These are phyloP conservation scores for Phytoseiulus persimilis DNA, from an alignment of 2,888 invertebrate species.

Conservation along the genomic window DNA sequence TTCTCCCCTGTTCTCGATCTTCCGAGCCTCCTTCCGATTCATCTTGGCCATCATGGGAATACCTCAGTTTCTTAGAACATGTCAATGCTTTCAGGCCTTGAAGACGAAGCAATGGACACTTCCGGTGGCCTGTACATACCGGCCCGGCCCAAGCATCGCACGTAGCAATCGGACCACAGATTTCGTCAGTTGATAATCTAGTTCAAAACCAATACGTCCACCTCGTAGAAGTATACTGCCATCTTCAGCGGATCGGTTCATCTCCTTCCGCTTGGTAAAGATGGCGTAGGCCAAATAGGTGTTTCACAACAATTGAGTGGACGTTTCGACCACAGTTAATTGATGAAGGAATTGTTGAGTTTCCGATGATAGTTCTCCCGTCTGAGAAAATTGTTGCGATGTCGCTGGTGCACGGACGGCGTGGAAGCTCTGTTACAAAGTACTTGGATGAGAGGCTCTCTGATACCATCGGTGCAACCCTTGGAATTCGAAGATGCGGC, in stretches of 20 bases:
- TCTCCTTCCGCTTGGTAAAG: background rate
- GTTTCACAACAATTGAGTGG: background rate
- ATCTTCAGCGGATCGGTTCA: background rate
- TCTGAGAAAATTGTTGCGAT: background rate
- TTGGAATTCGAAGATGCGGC: no score
- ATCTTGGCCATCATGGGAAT: background rate
- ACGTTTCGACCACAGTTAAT: background rate
- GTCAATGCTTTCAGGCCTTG: background rate
- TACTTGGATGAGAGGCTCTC: no score
- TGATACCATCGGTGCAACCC: no score
- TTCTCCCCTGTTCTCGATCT: background rate
- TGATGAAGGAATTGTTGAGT: background rate
- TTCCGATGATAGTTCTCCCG: background rate
- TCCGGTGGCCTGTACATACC: conserved; percentile 29
- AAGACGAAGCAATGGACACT: conserved; percentile 37
- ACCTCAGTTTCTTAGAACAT: background rate
- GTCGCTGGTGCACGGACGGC: background rate
- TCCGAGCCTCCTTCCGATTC: background rate
- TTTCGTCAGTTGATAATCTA: background rate
- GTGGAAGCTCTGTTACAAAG: background rate
- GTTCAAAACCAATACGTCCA: background rate
- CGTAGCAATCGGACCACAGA: background rate
- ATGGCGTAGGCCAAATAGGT: background rate
- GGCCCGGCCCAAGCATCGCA: background rate
- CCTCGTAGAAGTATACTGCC: background rate